These are phyloP conservation scores for Danionella cerebrum DNA, from an alignment of 2,113 vertebrate genomes.

Conservation along the genomic window DNA sequence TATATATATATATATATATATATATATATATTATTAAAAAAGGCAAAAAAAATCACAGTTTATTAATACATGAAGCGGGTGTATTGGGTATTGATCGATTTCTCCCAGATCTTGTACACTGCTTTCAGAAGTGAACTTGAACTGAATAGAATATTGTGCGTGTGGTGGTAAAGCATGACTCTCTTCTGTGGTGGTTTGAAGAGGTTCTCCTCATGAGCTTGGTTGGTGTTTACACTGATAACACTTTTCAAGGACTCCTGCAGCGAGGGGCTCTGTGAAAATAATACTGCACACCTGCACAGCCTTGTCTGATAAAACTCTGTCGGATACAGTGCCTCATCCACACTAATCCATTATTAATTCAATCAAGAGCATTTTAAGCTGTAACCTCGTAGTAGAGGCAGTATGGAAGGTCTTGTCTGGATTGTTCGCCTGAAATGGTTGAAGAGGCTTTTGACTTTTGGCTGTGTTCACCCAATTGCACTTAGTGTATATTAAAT, in stretches of 20 bases:
- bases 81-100: too few relatives aligned
- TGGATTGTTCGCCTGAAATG: neutral
- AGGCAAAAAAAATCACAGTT: too few relatives aligned
- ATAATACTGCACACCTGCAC: neutral
- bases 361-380: slow-evolving; percentile 26
- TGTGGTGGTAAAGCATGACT: neutral
- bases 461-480: slow-evolving; percentile 17
- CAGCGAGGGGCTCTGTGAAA: neutral
- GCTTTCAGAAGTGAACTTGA: too few relatives aligned
- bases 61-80: too few relatives aligned
- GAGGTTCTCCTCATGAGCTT: neutral
- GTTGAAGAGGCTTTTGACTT: neutral
- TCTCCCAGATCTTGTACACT: too few relatives aligned
- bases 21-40: too few relatives aligned
- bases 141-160: neutral
- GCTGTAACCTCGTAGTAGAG: slow-evolving; percentile 6
- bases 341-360: slow-evolving; percentile 20
- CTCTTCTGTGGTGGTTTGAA: neutral
- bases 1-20: too few relatives aligned
- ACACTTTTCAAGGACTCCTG: neutral
- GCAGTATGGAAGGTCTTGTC: neutral
- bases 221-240: neutral
- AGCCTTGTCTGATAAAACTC: neutral
- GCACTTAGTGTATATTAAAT: slow-evolving; percentile 22
- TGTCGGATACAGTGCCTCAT: neutral